phyloP scores from a whole-genome alignment of 2,113 vertebrate genomes.

The Micronycteris hirsuta region DNA sequence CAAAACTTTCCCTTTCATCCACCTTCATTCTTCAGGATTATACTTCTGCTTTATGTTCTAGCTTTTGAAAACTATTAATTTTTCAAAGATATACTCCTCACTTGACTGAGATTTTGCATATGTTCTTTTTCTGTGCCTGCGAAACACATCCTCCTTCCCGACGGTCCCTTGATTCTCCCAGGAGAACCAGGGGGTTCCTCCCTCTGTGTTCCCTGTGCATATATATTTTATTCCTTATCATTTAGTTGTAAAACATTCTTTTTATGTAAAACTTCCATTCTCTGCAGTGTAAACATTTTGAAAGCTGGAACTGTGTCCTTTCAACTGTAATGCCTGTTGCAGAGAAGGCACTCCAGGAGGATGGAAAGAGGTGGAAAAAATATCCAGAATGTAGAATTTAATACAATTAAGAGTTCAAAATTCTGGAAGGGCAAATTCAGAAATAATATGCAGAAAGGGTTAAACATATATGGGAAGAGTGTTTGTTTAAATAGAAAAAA shows the following conservation, averaged over 20 bases:
- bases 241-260: not conserved
- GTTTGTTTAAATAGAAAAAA: not conserved
- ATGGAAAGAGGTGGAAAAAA: not conserved
- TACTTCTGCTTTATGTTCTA: not conserved
- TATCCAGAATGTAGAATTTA: not conserved
- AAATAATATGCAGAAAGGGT: not conserved
- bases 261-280: not conserved
- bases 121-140: not conserved
- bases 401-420: not conserved
- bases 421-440: not conserved
- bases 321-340: not conserved
- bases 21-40: not conserved
- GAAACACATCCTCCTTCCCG: not conserved
- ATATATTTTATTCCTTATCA: not conserved
- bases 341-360: not conserved
- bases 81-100: not conserved
- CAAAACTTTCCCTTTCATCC: not conserved
- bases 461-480: not conserved
- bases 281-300: not conserved
- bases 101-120: not conserved
- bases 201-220: not conserved
- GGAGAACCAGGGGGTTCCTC: not conserved
- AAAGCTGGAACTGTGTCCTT: not conserved
- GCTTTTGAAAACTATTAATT: not conserved
- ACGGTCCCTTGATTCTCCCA: not conserved